Percentiles rank a stretch among this genome's conserved stretches.
Conservation (phyloP, 2,113 vertebrate species). For the Cyprinodon brontotheroides region DNA sequence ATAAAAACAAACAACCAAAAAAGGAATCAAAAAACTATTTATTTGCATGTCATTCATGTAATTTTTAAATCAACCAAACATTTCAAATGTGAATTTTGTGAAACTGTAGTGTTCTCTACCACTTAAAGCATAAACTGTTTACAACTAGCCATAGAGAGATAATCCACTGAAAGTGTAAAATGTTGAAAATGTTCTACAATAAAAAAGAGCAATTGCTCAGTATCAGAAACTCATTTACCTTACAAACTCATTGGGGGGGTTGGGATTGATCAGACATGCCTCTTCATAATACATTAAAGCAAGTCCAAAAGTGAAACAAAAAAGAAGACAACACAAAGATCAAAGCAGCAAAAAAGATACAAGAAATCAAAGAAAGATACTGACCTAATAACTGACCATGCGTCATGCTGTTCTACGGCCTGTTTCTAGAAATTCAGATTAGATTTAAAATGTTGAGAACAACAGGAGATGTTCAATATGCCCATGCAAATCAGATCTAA, state of each 20-base stretch:
- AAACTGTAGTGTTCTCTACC: too few species aligned
- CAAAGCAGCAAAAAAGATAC: constrained; percentile 28
- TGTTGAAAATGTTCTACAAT: constrained; percentile 20
- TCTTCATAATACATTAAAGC: constrained; percentile 44
- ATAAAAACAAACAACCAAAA: too few species aligned
- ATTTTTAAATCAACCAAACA: too few species aligned
- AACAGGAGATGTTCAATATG: constrained; percentile 35
- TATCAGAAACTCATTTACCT: constrained; percentile 29
- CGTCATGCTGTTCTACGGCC: constrained; percentile 28
- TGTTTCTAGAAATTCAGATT: constrained; percentile 30
- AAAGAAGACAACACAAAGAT: constrained; percentile 15
- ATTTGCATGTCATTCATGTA: too few species aligned
- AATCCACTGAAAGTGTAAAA: constrained; percentile 11
- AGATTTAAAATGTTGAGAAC: constrained; percentile 24
- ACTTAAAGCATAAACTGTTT: background rate
- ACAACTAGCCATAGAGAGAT: constrained; percentile 25
- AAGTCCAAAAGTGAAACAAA: constrained; percentile 8
- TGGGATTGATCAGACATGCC: constrained; percentile 33
- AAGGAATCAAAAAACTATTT: too few species aligned
- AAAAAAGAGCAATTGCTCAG: constrained; percentile 18
- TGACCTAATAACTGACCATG: constrained; percentile 39
- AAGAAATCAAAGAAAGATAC: constrained; percentile 46
- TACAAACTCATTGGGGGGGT: constrained; percentile 23
- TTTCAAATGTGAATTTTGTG: too few species aligned
- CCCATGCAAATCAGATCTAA: constrained; percentile 23